phyloP scores from a whole-genome alignment of 2,113 vertebrate genomes.

The Erpornis zantholeuca region DNA sequence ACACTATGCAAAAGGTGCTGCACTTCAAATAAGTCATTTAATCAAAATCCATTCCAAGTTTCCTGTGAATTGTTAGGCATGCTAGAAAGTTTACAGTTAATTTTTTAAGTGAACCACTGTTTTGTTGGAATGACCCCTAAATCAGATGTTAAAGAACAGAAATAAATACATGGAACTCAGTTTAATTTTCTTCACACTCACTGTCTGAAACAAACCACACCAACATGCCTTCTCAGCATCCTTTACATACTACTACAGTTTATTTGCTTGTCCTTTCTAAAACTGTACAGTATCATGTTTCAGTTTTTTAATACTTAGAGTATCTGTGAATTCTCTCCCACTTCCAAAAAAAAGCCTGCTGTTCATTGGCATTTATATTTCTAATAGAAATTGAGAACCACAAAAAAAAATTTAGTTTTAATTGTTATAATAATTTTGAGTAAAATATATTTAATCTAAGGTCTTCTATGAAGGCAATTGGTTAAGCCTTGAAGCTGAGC shows the following conservation, averaged over 20 bases:
- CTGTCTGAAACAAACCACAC: neutral
- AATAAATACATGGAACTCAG: neutral
- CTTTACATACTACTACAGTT: neutral
- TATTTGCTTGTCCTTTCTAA: neutral
- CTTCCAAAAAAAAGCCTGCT: neutral
- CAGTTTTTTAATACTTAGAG: neutral
- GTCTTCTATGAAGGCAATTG: neutral
- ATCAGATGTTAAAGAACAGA: neutral
- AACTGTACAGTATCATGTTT: neutral
- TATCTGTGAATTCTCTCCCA: conserved; percentile 29
- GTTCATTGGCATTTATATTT: conserved; percentile 12
- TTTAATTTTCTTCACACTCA: neutral
- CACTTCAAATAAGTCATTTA: neutral
- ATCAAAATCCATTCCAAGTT: neutral
- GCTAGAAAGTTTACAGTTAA: neutral
- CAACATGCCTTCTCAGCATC: neutral
- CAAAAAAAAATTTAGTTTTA: conserved; percentile 15
- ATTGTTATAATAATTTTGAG: neutral
- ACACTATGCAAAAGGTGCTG: neutral
- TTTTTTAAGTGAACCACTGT: neutral
- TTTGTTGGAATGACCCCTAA: neutral
- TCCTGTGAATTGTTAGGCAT: neutral
- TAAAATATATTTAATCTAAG: neutral
- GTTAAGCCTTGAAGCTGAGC: neutral
- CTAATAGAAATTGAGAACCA: conserved; percentile 19